phyloP scores from a whole-genome alignment of 2,888 invertebrate species.

The Acronicta aceris region DNA sequence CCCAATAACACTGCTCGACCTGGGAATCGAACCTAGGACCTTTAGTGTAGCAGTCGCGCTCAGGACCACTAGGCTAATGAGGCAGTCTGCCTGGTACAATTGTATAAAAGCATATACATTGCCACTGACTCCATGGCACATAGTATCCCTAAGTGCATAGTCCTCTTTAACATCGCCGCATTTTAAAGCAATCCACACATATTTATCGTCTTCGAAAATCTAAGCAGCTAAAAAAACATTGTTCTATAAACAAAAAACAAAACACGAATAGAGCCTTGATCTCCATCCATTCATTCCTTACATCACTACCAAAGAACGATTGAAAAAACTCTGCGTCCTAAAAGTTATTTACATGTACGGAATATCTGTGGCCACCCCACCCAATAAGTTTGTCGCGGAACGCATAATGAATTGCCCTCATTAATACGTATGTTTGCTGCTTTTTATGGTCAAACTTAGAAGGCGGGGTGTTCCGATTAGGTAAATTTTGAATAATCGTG shows the following conservation, averaged over 20 bases:
- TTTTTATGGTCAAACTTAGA: constrained; percentile 46
- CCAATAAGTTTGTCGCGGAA: constrained; percentile 44
- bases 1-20: too few relatives aligned
- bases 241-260: background rate
- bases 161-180: constrained; percentile 94
- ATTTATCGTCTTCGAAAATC: constrained; percentile 92
- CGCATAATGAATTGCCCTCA: constrained; percentile 52
- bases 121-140: constrained; percentile 96
- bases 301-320: background rate
- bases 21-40: too few relatives aligned
- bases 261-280: background rate
- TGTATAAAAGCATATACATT: constrained; percentile 92
- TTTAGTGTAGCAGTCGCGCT: too few relatives aligned
- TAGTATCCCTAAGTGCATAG: constrained; percentile 94
- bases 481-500: constrained; percentile 46
- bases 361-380: constrained; percentile 36
- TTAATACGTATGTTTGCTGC: constrained; percentile 37
- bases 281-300: background rate
- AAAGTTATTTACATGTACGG: constrained; percentile 7
- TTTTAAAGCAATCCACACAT: constrained; percentile 91
- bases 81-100: constrained; percentile 90
- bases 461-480: constrained; percentile 38
- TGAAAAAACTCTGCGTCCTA: background rate
- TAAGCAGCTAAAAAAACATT: too few relatives aligned
- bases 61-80: too few relatives aligned